These are phyloP conservation scores for Onychomys leucogaster DNA, from an alignment of 2,797 vertebrate genomes.

Conservation along the genomic window DNA sequence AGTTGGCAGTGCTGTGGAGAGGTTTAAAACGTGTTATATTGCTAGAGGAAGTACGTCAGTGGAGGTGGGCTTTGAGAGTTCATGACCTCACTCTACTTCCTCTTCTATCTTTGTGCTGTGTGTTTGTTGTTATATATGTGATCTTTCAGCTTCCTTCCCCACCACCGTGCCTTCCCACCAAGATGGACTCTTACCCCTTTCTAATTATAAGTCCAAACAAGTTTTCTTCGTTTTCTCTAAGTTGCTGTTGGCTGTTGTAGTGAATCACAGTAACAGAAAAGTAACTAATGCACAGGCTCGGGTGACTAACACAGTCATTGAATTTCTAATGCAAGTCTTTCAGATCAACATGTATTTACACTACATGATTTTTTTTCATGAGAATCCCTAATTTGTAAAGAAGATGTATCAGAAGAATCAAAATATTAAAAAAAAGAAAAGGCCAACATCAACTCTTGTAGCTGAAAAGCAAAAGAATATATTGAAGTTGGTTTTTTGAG, in stretches of 20 bases:
- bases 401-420: slow-evolving; percentile 30
- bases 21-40: background rate
- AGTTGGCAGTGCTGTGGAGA: background rate
- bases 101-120: background rate
- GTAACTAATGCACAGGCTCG: background rate
- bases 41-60: background rate
- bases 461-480: slow-evolving; percentile 30
- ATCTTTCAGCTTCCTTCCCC: background rate
- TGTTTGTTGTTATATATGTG: background rate
- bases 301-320: background rate
- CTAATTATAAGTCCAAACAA: background rate
- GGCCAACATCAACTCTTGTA: background rate
- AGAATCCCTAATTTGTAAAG: background rate
- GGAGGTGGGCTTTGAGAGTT: background rate
- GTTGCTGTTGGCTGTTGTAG: background rate
- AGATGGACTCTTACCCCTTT: background rate
- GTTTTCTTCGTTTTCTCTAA: background rate
- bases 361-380: background rate
- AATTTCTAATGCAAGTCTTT: background rate
- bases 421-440: background rate
- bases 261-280: background rate
- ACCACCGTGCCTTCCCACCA: background rate
- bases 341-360: background rate
- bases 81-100: background rate
- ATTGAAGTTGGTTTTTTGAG: background rate